A percentile compares a stretch with the other conserved stretches of the same genome.
These are phyloP conservation scores for Ceratothoa steindachneri DNA, from an alignment of 2,888 invertebrate species.

Conservation along the genomic window DNA sequence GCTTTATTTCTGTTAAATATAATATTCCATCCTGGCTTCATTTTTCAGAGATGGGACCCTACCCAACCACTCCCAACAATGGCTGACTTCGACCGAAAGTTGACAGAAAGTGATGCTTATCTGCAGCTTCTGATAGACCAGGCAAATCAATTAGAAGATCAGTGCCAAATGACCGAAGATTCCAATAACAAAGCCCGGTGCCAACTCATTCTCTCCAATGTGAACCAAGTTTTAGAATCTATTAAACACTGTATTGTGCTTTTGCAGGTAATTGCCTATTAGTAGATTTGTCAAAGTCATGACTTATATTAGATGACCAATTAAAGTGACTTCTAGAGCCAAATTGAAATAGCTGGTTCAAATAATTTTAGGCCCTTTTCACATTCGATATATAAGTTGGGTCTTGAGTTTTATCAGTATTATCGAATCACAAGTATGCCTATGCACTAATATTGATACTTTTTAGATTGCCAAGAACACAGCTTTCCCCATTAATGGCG, in stretches of 20 bases:
- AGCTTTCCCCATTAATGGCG: conserved; percentile 83
- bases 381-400: too few relatives aligned
- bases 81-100: conserved; percentile 77
- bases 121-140: conserved; percentile 92
- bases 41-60: conserved; percentile 61
- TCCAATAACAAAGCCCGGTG: conserved; percentile 32
- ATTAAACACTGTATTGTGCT: conserved; percentile 97
- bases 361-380: neutral
- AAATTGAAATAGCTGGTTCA: neutral
- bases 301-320: too few relatives aligned
- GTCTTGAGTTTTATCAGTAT: too few relatives aligned
- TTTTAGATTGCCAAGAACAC: conserved; percentile 65
- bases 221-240: conserved; percentile 85
- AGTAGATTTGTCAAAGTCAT: neutral
- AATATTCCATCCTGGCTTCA: too few relatives aligned
- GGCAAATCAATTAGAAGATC: conserved; percentile 59
- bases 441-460: too few relatives aligned
- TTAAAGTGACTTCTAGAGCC: too few relatives aligned
- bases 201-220: conserved; percentile 27
- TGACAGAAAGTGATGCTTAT: conserved; percentile 93
- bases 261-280: conserved; percentile 74
- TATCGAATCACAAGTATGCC: too few relatives aligned
- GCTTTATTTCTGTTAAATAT: too few relatives aligned
- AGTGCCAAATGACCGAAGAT: conserved; percentile 23
- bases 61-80: conserved; percentile 60